Conservation (phyloP, 2,113 vertebrate genomes). For the Pseudonaja textilis region DNA sequence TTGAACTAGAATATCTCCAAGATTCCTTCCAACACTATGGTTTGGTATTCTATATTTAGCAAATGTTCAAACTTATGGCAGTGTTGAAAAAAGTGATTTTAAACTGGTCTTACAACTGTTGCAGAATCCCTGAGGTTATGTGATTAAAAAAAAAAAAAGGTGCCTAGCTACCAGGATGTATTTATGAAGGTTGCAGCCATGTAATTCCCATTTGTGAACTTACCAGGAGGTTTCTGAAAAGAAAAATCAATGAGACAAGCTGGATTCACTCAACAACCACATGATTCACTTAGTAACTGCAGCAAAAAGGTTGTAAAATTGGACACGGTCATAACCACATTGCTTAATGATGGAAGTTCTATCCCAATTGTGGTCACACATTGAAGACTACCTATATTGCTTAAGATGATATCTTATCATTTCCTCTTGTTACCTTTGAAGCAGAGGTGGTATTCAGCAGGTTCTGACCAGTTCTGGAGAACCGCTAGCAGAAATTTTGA, state of each 20-base stretch:
- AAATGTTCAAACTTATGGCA: not conserved
- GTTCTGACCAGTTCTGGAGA: no score
- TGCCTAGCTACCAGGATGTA: not conserved
- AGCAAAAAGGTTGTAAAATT: not conserved
- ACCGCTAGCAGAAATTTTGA: no score
- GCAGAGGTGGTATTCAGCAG: no score
- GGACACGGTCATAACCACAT: not conserved
- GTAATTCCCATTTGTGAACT: not conserved
- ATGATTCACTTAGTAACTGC: not conserved
- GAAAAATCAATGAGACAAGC: not conserved
- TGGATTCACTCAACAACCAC: not conserved
- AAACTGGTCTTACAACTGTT: not conserved
- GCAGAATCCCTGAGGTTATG: not conserved
- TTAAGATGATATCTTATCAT: not conserved
- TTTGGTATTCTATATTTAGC: not conserved
- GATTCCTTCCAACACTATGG: not conserved
- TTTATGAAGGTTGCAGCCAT: not conserved
- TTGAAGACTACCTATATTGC: not conserved
- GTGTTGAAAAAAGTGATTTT: not conserved
- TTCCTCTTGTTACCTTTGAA: no score
- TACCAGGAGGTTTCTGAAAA: not conserved
- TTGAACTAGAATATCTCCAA: not conserved
- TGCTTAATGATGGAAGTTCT: not conserved
- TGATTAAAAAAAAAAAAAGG: not conserved
- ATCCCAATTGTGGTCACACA: not conserved